Evolutionary conservation across 2,113 vertebrate species (phyloP).

Genomic region (Pterocles gutturalis): DNA sequence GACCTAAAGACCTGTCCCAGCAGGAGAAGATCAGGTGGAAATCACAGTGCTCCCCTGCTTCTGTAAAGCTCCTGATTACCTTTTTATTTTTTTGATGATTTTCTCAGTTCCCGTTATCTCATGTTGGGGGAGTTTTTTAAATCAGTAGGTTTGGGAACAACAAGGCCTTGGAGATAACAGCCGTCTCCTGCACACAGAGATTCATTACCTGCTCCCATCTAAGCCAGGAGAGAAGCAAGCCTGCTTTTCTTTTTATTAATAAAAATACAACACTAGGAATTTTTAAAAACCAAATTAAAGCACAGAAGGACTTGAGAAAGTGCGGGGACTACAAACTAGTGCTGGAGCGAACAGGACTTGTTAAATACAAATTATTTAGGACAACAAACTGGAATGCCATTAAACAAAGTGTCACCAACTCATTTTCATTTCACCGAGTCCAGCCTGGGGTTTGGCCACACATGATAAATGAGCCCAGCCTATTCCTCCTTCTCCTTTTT

Average conservation of each 20-base stretch:
- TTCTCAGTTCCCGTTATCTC: background rate
- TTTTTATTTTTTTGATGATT: slow-evolving; percentile 9
- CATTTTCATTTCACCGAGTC: slow-evolving; percentile 31
- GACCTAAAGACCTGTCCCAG: background rate
- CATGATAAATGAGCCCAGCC: slow-evolving; percentile 24
- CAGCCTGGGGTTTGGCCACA: background rate
- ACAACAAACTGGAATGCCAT: slow-evolving; percentile 25
- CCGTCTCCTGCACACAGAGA: background rate
- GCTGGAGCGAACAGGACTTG: slow-evolving; percentile 61
- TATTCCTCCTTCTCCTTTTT: background rate
- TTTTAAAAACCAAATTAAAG: slow-evolving; percentile 8
- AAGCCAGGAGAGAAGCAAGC: background rate
- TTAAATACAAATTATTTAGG: slow-evolving; percentile 54
- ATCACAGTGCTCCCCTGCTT: background rate
- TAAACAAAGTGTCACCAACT: background rate
- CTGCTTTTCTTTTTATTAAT: background rate
- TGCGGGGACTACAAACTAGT: slow-evolving; percentile 73
- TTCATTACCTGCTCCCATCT: slow-evolving; percentile 17
- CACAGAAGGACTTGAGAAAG: background rate
- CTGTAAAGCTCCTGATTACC: background rate
- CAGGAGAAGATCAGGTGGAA: background rate
- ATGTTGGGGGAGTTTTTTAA: background rate
- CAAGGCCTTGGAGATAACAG: slow-evolving; percentile 5
- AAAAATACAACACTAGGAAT: background rate
- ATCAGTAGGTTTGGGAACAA: background rate